These are phyloP conservation scores for Bubalus kerabau DNA, from an alignment of 2,113 vertebrate species.

Conservation along the genomic window DNA sequence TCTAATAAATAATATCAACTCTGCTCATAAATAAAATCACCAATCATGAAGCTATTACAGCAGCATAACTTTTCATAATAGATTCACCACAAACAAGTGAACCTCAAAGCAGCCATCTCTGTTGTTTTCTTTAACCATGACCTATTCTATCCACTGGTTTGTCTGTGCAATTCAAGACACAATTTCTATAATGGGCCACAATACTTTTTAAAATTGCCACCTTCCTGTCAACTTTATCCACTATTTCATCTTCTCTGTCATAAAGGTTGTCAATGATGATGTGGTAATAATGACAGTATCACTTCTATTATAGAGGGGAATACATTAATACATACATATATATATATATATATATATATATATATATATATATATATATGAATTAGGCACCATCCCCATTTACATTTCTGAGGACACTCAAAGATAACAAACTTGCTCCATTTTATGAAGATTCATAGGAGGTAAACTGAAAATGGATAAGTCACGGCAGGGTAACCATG, in stretches of 20 bases:
- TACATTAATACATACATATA: background rate
- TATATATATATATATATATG: background rate
- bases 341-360: too few species aligned
- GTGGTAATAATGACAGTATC: background rate
- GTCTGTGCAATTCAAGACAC: background rate
- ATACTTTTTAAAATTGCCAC: background rate
- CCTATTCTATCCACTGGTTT: background rate
- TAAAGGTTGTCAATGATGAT: background rate
- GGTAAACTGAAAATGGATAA: background rate
- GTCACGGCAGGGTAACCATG: background rate
- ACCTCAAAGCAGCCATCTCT: background rate
- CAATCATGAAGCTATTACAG: background rate
- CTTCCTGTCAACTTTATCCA: background rate
- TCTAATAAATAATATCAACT: background rate
- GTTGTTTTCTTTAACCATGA: background rate
- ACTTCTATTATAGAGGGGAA: background rate
- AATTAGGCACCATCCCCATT: background rate
- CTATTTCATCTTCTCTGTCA: background rate
- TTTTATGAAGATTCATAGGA: background rate
- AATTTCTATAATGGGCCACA: background rate
- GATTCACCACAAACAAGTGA: background rate
- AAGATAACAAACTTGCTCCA: background rate
- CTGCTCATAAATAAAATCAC: background rate
- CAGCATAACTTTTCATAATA: background rate
- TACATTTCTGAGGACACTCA: background rate